Conservation (phyloP, 2,113 vertebrate species). For the Pogonocichla stellata region DNA sequence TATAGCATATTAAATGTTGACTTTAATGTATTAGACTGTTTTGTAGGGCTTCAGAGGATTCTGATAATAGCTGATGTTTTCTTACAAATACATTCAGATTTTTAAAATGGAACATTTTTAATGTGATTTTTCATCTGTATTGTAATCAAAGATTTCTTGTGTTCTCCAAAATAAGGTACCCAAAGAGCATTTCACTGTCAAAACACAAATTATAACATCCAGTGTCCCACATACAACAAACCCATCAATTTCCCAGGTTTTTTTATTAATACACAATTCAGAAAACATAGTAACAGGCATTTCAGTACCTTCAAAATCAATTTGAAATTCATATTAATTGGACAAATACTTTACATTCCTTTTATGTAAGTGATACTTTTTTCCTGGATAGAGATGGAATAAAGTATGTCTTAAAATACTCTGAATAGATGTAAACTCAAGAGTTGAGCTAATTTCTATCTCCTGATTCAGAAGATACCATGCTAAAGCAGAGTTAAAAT, state of each 20-base stretch:
- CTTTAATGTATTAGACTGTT: conserved; percentile 29
- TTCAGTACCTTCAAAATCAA: neutral
- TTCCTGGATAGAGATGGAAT: neutral
- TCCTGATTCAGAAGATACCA: neutral
- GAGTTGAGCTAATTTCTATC: neutral
- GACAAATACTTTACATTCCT: neutral
- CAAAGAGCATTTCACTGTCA: neutral
- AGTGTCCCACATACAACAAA: neutral
- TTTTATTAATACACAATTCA: neutral
- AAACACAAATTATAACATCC: neutral
- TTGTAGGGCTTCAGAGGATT: neutral
- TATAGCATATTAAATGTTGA: conserved; percentile 32
- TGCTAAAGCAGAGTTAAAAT: neutral
- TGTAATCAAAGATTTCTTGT: neutral
- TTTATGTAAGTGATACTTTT: neutral
- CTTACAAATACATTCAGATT: neutral
- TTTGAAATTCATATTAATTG: neutral
- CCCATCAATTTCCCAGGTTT: neutral
- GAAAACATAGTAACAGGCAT: neutral
- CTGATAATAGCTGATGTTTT: neutral
- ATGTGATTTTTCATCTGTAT: neutral
- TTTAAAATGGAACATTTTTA: neutral
- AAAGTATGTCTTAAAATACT: neutral
- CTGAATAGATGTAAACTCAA: neutral
- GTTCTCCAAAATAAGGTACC: neutral